Conservation (phyloP, 2,113 vertebrate genomes). For the Saccopteryx leptura region DNA sequence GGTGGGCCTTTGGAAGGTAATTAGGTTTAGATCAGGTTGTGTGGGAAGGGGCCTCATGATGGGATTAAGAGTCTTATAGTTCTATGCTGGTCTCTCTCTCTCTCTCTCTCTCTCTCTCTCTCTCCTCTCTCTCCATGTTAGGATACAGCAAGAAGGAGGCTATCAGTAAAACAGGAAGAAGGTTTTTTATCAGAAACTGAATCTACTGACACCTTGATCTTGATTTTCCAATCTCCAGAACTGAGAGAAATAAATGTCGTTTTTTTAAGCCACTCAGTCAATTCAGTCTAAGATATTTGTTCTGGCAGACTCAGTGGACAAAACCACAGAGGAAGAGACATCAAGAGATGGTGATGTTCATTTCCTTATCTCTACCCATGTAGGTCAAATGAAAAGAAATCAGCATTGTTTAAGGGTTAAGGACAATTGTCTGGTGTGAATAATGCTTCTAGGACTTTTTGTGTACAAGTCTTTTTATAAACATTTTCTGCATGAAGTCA, state of each 20-base stretch:
- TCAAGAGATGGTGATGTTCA: too few species aligned
- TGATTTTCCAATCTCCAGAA: not conserved
- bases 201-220: not conserved
- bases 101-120: not conserved
- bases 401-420: not conserved
- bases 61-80: not conserved
- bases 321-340: not conserved
- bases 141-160: not conserved
- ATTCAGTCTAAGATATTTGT: too few species aligned
- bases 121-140: not conserved
- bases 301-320: not conserved
- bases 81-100: not conserved
- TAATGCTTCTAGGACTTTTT: not conserved
- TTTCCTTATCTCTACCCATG: not conserved
- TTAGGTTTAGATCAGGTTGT: not conserved
- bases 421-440: not conserved
- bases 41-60: not conserved
- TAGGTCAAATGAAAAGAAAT: not conserved
- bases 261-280: not conserved
- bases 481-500: not conserved
- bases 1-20: not conserved
- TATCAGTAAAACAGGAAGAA: not conserved
- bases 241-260: not conserved
- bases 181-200: not conserved
- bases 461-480: not conserved